Base-by-base conservation (phyloP, 2,113 vertebrate genomes). In the Holacanthus passer region DNA sequence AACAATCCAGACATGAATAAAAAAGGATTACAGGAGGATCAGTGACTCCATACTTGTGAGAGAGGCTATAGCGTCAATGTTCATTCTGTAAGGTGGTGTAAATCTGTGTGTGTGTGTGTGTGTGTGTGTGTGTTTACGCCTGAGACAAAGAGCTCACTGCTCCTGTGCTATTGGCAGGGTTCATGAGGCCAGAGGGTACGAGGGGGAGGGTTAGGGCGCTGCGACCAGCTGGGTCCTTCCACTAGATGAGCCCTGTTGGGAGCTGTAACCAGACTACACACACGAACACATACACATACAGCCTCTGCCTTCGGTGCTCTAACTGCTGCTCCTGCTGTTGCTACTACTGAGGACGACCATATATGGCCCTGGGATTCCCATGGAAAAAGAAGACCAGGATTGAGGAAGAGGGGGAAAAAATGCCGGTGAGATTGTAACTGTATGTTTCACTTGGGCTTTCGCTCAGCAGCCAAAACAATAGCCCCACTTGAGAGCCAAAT, bases 321-420 rank as follows among this genome's bases (percentile, higher is more conserved):
- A 75, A 73, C 81, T 74, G 81, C 71, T 67, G 71, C 66, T 45
- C 62, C 37, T 79, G 85, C 35, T 43, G 66, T 31, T 81, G 73
- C 85, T 91, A 91, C 94, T 94, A 96, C 93, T 82, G 87, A 95
- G 87, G 87, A 94, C 96, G 77, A 96, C 97, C 97, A 97, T 97
- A 98, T 97, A 98, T 95, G 97, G 97, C 81, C 91, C 89, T 96
- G 96, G 96, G 97, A 98, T 97, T 97, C 97, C 96, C 96, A 95
- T 94, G 92, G 92, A 95, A 96, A 96, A 96, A 72, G 86, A 85
- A 90, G 91, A 83, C 68, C 79, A 80, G 87, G 83, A 91, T 77
- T 72, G 88, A 87, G 84, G 82, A 79, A 86, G 87, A 73, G 48
- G 47, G 84, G 73, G 20, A 9, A 22, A 43, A 74, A 80, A 87